Evolutionary conservation across 2,113 vertebrate species (phyloP).

Genomic region (Reinhardtius hippoglossoides): DNA sequence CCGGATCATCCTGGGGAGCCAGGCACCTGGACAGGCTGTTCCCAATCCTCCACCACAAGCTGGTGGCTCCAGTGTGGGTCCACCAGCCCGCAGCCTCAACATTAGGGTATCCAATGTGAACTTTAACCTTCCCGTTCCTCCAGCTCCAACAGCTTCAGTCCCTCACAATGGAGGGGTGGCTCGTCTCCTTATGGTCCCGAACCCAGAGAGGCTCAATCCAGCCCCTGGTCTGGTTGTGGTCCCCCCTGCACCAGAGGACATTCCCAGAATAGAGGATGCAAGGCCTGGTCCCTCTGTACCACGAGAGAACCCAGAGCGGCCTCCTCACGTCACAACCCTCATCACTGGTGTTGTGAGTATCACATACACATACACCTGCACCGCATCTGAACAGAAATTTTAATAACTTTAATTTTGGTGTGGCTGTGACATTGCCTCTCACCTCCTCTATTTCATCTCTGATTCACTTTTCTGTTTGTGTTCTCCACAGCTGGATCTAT

Average conservation of each 20-base stretch:
- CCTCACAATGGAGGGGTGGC: slow-evolving; percentile 37
- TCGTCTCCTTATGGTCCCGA: slow-evolving; percentile 26
- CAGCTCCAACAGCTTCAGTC: slow-evolving; percentile 15
- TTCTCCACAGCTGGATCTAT: slow-evolving; percentile 79
- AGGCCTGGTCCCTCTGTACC: slow-evolving; percentile 80
- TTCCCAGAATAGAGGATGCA: slow-evolving; percentile 72
- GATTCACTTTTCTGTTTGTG: slow-evolving; percentile 9
- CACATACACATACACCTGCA: not conserved
- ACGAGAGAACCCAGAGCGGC: slow-evolving; percentile 50
- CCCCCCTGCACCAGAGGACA: slow-evolving; percentile 60
- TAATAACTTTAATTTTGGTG: not conserved
- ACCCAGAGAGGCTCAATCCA: slow-evolving; percentile 42
- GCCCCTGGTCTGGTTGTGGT: slow-evolving; percentile 18
- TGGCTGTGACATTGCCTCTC: not conserved
- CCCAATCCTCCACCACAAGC: slow-evolving; percentile 47
- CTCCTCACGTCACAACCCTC: slow-evolving; percentile 55
- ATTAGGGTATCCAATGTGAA: slow-evolving; percentile 29
- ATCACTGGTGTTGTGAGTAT: slow-evolving; percentile 81
- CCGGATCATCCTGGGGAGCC: slow-evolving; percentile 75
- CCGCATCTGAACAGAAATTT: not conserved
- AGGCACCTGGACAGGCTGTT: slow-evolving; percentile 37
- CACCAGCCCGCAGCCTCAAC: not conserved
- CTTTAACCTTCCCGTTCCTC: slow-evolving; percentile 24
- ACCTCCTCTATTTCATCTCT: not conserved
- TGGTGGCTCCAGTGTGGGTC: slow-evolving; percentile 5